Conservation (phyloP, 2,797 vertebrate species). For the Danionella dracula region DNA sequence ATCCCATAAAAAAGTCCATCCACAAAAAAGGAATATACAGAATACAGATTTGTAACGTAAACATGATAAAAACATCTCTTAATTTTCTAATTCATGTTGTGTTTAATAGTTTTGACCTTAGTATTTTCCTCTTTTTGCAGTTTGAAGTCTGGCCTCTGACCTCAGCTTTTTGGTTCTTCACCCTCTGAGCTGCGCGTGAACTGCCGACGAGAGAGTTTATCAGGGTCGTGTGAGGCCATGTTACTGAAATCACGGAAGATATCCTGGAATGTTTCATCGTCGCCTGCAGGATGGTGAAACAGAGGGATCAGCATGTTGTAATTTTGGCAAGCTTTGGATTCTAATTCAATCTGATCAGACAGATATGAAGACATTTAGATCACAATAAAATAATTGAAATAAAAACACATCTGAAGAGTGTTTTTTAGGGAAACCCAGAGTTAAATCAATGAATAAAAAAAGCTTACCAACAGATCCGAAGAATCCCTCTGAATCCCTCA, state of each 20-base stretch:
- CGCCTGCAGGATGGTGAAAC: slow-evolving; percentile 56
- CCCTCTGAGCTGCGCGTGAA: slow-evolving; percentile 48
- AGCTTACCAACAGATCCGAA: slow-evolving; percentile 62
- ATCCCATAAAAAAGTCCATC: too few relatives aligned
- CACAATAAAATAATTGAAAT: too few relatives aligned
- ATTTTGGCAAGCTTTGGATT: neutral
- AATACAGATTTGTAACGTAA: too few relatives aligned
- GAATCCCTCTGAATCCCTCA: slow-evolving; percentile 70
- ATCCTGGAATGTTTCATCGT: slow-evolving; percentile 74
- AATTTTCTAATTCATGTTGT: too few relatives aligned
- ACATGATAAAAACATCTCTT: too few relatives aligned
- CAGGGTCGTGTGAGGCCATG: slow-evolving; percentile 73
- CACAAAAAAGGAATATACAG: too few relatives aligned
- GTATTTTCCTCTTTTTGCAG: neutral
- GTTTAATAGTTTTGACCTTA: neutral
- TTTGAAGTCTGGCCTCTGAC: neutral
- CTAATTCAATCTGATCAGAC: too few relatives aligned
- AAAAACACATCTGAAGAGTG: too few relatives aligned
- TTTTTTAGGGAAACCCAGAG: too few relatives aligned
- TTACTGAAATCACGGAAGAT: slow-evolving; percentile 74
- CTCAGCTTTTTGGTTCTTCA: neutral
- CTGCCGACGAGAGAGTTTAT: slow-evolving; percentile 57
- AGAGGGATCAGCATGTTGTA: neutral
- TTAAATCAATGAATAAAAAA: too few relatives aligned
- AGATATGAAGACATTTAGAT: too few relatives aligned